A percentile compares a stretch with the other conserved stretches of the same genome.
phyloP scores from a whole-genome alignment of 2,797 vertebrate genomes.

The Enteromius thamalakanensis region DNA sequence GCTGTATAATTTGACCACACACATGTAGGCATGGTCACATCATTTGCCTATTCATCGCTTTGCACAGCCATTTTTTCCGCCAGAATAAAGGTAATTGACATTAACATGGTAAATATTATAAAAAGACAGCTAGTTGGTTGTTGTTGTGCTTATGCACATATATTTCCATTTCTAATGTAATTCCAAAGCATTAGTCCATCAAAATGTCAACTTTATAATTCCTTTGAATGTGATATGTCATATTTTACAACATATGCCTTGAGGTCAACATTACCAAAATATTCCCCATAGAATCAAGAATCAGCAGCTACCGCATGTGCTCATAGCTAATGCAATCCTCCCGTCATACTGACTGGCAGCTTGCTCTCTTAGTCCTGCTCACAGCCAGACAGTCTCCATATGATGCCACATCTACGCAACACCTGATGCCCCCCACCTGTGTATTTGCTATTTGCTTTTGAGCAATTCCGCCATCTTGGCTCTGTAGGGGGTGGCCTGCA shows the following conservation, averaged over 20 bases:
- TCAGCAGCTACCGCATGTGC: slow-evolving; percentile 27
- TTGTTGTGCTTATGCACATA: background rate
- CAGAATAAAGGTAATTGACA: background rate
- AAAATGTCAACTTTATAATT: slow-evolving; percentile 28
- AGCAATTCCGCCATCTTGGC: slow-evolving; percentile 69
- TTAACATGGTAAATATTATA: background rate
- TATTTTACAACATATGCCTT: slow-evolving; percentile 30
- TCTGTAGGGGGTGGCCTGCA: slow-evolving; percentile 53
- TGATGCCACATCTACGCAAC: slow-evolving; percentile 58
- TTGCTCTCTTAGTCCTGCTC: slow-evolving; percentile 53
- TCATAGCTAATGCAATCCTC: slow-evolving; percentile 20
- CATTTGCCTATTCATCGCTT: background rate
- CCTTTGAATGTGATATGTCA: background rate
- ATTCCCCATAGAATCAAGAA: slow-evolving; percentile 25
- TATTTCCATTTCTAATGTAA: background rate
- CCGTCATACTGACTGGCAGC: slow-evolving; percentile 44
- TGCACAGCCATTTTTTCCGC: background rate
- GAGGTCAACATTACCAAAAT: slow-evolving; percentile 26
- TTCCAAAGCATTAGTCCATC: slow-evolving; percentile 14
- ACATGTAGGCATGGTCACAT: background rate
- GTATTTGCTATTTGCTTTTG: slow-evolving; percentile 36
- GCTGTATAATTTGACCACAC: slow-evolving; percentile 28
- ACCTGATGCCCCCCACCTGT: slow-evolving; percentile 55
- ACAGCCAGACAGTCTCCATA: slow-evolving; percentile 51
- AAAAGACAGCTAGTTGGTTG: slow-evolving; percentile 1